Percentiles rank a stretch among this genome's conserved stretches.
phyloP scores from a whole-genome alignment of 2,888 invertebrate species.

The Drosophila eohydei region DNA sequence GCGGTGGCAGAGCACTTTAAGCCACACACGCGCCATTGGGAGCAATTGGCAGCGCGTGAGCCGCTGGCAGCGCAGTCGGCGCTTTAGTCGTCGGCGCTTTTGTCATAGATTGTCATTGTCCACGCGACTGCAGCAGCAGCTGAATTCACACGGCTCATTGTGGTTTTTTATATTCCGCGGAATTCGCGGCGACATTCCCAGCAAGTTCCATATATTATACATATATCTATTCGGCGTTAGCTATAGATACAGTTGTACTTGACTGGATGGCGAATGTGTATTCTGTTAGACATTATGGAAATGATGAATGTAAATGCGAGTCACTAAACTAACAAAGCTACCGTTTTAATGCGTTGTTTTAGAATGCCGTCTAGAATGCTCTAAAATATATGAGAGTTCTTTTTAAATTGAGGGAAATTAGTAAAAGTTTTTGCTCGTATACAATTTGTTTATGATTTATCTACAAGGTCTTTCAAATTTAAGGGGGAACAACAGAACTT shows the following conservation, averaged over 20 bases:
- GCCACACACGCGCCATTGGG: constrained; percentile 68
- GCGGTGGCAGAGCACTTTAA: constrained; percentile 62
- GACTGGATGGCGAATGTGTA: constrained; percentile 4
- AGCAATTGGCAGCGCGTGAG: constrained; percentile 72
- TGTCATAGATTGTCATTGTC: constrained; percentile 72
- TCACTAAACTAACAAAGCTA: constrained; percentile 7
- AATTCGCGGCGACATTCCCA: constrained; percentile 77
- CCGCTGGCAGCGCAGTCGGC: constrained; percentile 10
- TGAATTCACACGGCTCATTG: constrained; percentile 76
- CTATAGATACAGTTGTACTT: constrained; percentile 51
- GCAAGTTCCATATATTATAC: constrained; percentile 45
- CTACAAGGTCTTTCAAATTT: constrained; percentile 1
- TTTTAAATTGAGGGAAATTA: neutral
- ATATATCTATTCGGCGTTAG: constrained; percentile 6
- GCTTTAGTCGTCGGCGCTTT: constrained; percentile 50
- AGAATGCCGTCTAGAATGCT: neutral
- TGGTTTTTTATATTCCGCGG: constrained; percentile 63
- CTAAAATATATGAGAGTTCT: neutral
- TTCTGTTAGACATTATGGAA: constrained; percentile 13
- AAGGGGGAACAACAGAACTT: neutral
- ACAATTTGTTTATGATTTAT: neutral
- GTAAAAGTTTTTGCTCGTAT: neutral
- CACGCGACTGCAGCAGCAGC: constrained; percentile 78
- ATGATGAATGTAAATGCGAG: constrained; percentile 13
- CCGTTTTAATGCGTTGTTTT: constrained; percentile 2